Conservation (phyloP, 2,888 invertebrate species). For the Diaprepes abbreviatus region DNA sequence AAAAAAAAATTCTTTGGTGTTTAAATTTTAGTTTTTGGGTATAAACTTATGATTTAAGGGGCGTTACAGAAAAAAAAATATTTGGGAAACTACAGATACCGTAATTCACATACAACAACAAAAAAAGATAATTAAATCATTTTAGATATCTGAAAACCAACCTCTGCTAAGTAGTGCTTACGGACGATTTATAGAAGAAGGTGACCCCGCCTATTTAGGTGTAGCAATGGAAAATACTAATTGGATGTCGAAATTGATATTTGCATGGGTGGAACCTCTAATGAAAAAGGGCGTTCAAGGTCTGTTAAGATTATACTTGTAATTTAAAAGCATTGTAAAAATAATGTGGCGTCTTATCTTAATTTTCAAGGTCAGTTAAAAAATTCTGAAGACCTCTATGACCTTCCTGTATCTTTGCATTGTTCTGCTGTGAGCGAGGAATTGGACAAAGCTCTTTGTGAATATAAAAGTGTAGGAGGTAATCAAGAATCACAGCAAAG, state of each 20-base stretch:
- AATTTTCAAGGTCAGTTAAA: slow-evolving; percentile 68
- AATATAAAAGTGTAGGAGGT: slow-evolving; percentile 12
- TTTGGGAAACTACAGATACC: too few species aligned
- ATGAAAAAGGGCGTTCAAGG: slow-evolving; percentile 85
- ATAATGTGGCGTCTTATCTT: too few species aligned
- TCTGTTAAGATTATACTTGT: not conserved
- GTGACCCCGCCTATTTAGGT: slow-evolving; percentile 81
- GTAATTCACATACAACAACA: too few species aligned
- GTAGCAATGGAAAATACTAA: slow-evolving; percentile 85
- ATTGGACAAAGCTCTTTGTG: slow-evolving; percentile 71
- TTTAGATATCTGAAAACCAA: slow-evolving; percentile 59
- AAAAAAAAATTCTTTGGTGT: too few species aligned
- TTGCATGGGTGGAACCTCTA: slow-evolving; percentile 90
- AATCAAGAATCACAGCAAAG: not conserved
- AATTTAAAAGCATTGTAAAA: too few species aligned
- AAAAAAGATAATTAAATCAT: slow-evolving; percentile 3
- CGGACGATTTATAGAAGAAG: slow-evolving; percentile 76
- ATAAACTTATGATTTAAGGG: too few species aligned
- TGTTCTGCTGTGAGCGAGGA: slow-evolving; percentile 74
- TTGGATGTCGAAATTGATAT: slow-evolving; percentile 81
- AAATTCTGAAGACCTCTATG: slow-evolving; percentile 85
- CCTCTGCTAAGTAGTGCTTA: slow-evolving; percentile 68
- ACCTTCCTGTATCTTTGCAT: slow-evolving; percentile 78
- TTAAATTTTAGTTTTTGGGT: too few species aligned
- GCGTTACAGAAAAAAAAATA: too few species aligned